A percentile compares a stretch with the other conserved stretches of the same genome.
phyloP scores from a whole-genome alignment of 1,140 invertebrate species.

The Meloidogyne floridensis region DNA sequence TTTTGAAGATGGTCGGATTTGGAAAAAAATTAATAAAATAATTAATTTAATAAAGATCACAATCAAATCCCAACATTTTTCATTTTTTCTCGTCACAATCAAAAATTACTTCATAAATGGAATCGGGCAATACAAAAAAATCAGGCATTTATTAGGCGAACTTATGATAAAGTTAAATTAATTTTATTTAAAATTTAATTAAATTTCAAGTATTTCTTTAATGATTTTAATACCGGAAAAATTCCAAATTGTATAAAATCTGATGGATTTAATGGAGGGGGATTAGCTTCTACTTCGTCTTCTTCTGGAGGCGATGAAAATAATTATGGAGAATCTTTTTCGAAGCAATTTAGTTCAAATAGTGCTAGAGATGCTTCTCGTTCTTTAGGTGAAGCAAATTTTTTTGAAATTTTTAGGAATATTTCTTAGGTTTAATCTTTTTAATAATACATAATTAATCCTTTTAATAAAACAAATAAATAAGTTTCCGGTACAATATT shows the following conservation, averaged over 20 bases:
- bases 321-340: slow-evolving; percentile 26
- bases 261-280: not conserved
- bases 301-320: slow-evolving; percentile 18
- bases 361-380: slow-evolving; percentile 24
- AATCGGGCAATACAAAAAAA: slow-evolving; percentile 46
- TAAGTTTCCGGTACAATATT: too few relatives aligned
- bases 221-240: slow-evolving; percentile 38
- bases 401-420: too few relatives aligned
- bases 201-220: slow-evolving; percentile 43
- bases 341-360: not conserved
- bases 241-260: slow-evolving; percentile 36
- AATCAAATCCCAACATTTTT: slow-evolving; percentile 46
- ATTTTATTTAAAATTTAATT: not conserved
- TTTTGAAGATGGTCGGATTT: slow-evolving; percentile 41
- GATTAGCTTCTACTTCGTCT: too few relatives aligned
- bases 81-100: slow-evolving; percentile 36
- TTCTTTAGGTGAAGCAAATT: slow-evolving; percentile 14
- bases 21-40: not conserved
- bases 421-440: too few relatives aligned
- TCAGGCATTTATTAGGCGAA: slow-evolving; percentile 45
- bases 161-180: slow-evolving; percentile 22
- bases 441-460: too few relatives aligned
- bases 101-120: slow-evolving; percentile 40
- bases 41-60: slow-evolving; percentile 31
- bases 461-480: too few relatives aligned